Conservation (phyloP, 2,113 vertebrate species). For the Glaucomys volans region DNA sequence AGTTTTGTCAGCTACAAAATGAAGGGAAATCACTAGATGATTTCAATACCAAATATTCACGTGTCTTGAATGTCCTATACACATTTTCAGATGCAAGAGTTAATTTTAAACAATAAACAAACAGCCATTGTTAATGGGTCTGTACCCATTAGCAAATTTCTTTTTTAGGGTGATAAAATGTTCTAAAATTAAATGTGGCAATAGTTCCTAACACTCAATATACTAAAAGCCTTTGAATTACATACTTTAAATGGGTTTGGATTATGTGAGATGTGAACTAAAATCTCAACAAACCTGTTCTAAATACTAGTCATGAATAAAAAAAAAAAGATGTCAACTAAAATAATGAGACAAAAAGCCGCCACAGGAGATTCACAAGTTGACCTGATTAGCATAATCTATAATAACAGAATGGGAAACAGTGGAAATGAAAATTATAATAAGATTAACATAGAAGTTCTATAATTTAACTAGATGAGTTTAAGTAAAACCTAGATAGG, state of each 20-base stretch:
- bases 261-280: background rate
- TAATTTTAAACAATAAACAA: background rate
- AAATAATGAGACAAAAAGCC: background rate
- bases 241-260: background rate
- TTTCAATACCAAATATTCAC: background rate
- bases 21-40: background rate
- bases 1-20: background rate
- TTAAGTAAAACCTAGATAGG: background rate
- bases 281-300: background rate
- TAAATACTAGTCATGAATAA: background rate
- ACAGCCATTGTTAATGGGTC: background rate
- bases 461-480: background rate
- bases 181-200: background rate
- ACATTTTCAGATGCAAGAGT: background rate
- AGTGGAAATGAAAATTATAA: background rate
- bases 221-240: background rate
- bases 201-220: background rate
- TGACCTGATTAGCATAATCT: background rate
- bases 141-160: background rate
- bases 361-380: background rate
- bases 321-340: background rate
- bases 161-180: background rate
- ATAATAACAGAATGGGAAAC: background rate
- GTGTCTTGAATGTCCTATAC: background rate
- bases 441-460: background rate